Evolutionary conservation across 2,113 vertebrate species (phyloP).

Genomic region (Bambusicola thoracicus): DNA sequence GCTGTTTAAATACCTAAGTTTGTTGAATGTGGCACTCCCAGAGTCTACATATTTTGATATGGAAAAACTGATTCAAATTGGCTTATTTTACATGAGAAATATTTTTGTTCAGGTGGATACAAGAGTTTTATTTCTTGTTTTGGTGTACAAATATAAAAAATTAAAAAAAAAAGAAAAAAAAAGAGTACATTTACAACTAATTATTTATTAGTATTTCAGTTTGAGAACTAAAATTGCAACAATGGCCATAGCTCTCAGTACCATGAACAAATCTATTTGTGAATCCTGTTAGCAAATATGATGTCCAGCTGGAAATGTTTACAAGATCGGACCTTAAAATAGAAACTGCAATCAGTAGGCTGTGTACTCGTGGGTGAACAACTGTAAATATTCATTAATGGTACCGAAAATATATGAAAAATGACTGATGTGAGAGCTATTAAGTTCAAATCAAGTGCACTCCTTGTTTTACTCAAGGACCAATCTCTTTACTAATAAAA

Average conservation of each 20-base stretch:
- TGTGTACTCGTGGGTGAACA: background rate
- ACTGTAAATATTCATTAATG: background rate
- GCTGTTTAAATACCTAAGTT: constrained; percentile 9
- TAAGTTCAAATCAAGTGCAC: background rate
- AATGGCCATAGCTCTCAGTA: background rate
- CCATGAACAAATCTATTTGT: background rate
- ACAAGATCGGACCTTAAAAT: background rate
- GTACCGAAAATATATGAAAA: background rate
- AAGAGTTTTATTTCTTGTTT: background rate
- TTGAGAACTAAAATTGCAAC: background rate
- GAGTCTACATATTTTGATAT: constrained; percentile 9
- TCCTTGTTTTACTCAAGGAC: background rate
- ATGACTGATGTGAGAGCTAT: background rate
- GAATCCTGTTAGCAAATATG: background rate
- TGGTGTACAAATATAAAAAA: background rate
- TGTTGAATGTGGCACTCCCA: background rate
- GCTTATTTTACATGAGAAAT: background rate
- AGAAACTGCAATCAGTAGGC: background rate
- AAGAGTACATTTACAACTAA: background rate
- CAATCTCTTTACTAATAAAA: background rate
- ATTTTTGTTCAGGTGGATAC: background rate
- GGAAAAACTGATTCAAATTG: background rate
- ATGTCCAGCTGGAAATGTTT: background rate
- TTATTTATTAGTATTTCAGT: background rate
- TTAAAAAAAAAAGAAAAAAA: background rate